Conservation (phyloP, 2,113 vertebrate species). For the Centropristis striata region DNA sequence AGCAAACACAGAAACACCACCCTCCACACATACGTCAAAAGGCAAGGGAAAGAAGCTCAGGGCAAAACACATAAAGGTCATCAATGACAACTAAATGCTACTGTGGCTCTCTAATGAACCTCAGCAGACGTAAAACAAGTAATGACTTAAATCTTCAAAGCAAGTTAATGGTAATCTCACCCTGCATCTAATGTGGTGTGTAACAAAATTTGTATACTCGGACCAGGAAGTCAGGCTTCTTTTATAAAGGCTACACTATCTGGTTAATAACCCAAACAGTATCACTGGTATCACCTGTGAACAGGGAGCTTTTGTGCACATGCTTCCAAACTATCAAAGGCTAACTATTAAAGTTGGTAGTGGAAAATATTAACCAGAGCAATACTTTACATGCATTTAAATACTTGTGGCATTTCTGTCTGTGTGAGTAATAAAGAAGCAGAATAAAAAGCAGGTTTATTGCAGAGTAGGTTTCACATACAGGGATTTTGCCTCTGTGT, state of each 20-base stretch:
- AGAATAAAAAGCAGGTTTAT: background rate
- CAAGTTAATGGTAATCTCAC: background rate
- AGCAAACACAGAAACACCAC: background rate
- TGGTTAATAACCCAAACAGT: background rate
- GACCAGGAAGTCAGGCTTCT: background rate
- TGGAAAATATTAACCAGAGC: background rate
- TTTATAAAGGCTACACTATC: background rate
- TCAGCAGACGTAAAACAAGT: constrained; percentile 11
- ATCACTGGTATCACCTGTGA: background rate
- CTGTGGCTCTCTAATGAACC: constrained; percentile 52
- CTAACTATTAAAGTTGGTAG: background rate
- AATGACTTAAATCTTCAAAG: constrained; percentile 9
- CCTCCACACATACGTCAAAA: constrained; percentile 53
- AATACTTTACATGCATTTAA: constrained; percentile 3
- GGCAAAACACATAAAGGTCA: constrained; percentile 75
- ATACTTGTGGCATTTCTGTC: background rate
- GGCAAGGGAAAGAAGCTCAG: constrained; percentile 47
- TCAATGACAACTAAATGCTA: constrained; percentile 62
- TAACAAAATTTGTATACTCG: background rate
- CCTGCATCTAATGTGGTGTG: background rate
- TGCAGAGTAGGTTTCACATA: background rate
- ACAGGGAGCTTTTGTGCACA: background rate
- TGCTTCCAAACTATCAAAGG: background rate
- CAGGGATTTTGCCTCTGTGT: no score
- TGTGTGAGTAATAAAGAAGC: background rate